phyloP scores from a whole-genome alignment of 92 coral and sea anemone genomes.

The Bergia puertoricense region DNA sequence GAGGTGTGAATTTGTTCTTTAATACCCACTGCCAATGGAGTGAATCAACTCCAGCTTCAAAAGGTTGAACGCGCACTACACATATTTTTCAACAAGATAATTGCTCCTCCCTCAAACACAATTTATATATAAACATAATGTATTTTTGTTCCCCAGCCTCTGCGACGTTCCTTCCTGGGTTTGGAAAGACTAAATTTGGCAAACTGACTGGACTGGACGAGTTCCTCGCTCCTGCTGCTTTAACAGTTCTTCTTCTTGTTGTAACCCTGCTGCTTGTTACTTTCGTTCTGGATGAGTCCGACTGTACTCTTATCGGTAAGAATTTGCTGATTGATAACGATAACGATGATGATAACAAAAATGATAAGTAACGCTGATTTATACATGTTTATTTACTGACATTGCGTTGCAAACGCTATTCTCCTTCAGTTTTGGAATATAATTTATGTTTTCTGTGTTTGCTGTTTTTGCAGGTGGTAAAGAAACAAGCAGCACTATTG shows the following conservation, averaged over 20 bases:
- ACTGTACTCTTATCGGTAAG: conserved; percentile 61
- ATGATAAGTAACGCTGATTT: too few species aligned
- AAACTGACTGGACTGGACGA: conserved; percentile 65
- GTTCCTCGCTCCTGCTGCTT: conserved; percentile 67
- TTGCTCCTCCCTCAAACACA: too few species aligned
- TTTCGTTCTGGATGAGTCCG: conserved; percentile 61
- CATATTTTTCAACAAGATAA: too few species aligned
- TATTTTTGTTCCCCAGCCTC: conserved; percentile 47
- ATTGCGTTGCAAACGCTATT: too few species aligned
- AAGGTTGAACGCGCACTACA: too few species aligned
- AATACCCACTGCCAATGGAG: too few species aligned
- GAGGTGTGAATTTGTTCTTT: too few species aligned
- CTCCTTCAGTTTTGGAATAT: too few species aligned
- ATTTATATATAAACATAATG: not conserved
- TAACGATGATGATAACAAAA: too few species aligned
- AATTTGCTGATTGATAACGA: not conserved
- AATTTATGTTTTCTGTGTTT: not conserved
- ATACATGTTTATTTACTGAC: too few species aligned
- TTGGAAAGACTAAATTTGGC: conserved; percentile 58
- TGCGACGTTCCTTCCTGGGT: conserved; percentile 68
- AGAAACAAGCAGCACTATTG: conserved; percentile 34
- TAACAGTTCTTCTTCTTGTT: conserved; percentile 56
- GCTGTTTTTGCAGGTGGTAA: conserved; percentile 46
- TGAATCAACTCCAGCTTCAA: too few species aligned
- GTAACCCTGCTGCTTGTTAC: conserved; percentile 52